Base-by-base conservation (phyloP, 2,888 invertebrate species). In the Andrena flavipes region DNA sequence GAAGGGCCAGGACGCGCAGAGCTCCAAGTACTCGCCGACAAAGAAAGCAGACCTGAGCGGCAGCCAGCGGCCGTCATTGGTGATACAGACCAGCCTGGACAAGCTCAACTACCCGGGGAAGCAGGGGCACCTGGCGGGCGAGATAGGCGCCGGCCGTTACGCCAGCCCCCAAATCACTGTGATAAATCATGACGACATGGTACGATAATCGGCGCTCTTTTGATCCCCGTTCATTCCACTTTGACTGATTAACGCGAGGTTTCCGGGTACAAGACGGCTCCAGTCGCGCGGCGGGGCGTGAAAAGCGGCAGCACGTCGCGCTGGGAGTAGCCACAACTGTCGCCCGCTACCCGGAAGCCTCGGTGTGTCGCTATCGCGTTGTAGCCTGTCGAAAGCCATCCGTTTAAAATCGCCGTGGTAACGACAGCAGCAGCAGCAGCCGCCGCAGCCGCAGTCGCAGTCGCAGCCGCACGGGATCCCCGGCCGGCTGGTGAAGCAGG, bases 141-240 rank as follows among this genome's bases (percentile, higher is more conserved):
- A 94, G 88, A 87, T 93, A 80, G 88, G 89, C n/a, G 84, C 90
- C 56, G 91, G 91, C 42, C 95, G 95, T 82, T 95, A 95, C 92
- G 94, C 95, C 93, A 96, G 96, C 94, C 98, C 98, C 92, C 98
- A 98, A 96, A 98, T 98, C 95, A 98, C 98, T 95, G 98, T 98
- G 95, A 98, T 98, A 95, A 98, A 98, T 95, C 98, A 98, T 95
- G 98, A 98, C 95, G 97, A 97, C 94, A 96, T 97, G 93, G 93
- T 94, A 91, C 94, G 88, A 73, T 56, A 81, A 72, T 13, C 80
- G 30, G 8, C 33, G 5, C 10, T n/a, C 48, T 26, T 16, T 51
- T n/a, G 30, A 29, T 23, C 35, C 76, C 51, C 29, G 59, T 79
- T 10, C 30, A 4, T 5, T 35, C 30, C 79, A 26, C 23, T 48